Evolutionary conservation across 1,140 invertebrate species (phyloP), one percentile per base, ranked within the genome.

Genomic region (Elymnias hypermnestra): DNA sequence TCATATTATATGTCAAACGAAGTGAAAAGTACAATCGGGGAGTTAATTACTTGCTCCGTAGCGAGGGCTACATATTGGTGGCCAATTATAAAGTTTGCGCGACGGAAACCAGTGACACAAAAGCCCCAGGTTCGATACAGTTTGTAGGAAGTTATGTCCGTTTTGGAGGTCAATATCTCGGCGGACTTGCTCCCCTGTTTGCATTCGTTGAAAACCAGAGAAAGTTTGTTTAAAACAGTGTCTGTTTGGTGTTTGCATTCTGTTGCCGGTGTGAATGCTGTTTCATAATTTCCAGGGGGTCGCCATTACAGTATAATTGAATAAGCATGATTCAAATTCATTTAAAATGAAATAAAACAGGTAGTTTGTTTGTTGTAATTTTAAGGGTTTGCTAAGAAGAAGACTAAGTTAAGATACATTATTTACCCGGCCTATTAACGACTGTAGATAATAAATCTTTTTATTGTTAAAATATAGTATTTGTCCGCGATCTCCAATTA

Each of bases 81-180:
- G 60, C 71, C 73, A 77, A 77, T 77, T 77, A 77, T 74, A 77
- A 77, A 77, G 68, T 77, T 77, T 65, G 60, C 54, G 59, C 57
- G 53, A 50, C 49, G 10, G 40, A 28, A 55, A 49, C 73, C 68
- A 74, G 17, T 52, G 43, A 33, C 15, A 23, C n/a, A 8, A 56
- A 64, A 59, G 6, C 44, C 39, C 44, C 19, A 9, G 3, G 18
- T 37, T 26, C 42, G 21, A 23, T 48, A 55, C 45, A 49, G 42
- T 13, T 33, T 53, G 14, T 45, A n/a, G 13, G 17, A 25, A 23
- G 26, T 26, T 38, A 17, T 33, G 46, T 29, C 39, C 28, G 44
- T 47, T 50, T 41, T 13, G 28, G 33, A 52, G 62, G 10, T 39
- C 47, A 41, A 33, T 29, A 17, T 8, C 26, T 35, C 37, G 33